Evolutionary conservation across 2,113 vertebrate species (phyloP), one percentile per base, ranked within the genome.

Genomic region (Eulemur rufifrons): DNA sequence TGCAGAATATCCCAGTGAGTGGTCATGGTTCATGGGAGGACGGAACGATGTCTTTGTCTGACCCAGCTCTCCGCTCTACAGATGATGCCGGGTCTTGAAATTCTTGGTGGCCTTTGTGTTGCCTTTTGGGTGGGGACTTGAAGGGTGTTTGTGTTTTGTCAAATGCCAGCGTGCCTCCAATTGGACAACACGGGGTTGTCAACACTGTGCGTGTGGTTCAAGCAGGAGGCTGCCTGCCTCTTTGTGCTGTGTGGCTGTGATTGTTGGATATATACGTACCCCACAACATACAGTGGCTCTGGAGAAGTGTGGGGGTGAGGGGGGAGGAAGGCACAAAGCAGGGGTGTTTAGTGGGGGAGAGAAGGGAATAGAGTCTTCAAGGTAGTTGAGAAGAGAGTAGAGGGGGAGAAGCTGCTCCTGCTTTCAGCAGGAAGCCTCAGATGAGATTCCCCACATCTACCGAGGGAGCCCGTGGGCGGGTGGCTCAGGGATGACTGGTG

Each of bases 31-130:
- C 56, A 12, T 1, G 95, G 95, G 96, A 98, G 91, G 84, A 85
- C 63, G 97, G 96, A 93, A 10, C 10, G 45, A 97, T 86, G 25
- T 96, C 96, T 97, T 98, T 7, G 39, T 98, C 98, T 95, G 93
- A 95, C 80, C 95, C 87, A 86, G 92, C 96, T 93, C 97, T 95
- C 73, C 8, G 56, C 87, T 96, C 87, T 92, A 82, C 32, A 5
- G 34, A 66, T 13, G 71, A 77, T 71, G 50, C 59, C 17, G 45
- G 66, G 61, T 86, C 80, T 95, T 93, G 87, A 73, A 73, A 94
- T 97, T 94, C 81, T 78, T 81, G 93, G 94, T 95, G 87, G 92
- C 81, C 77, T 94, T 95, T 96, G 82, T 94, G 78, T 89, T 83
- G 86, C 66, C 66, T 96, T 93, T 69, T 2, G 42, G 85, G 66